A percentile compares a stretch with the other conserved stretches of the same genome.
Conservation (phyloP, 2,113 vertebrate genomes). For the Dasyornis broadbenti region DNA sequence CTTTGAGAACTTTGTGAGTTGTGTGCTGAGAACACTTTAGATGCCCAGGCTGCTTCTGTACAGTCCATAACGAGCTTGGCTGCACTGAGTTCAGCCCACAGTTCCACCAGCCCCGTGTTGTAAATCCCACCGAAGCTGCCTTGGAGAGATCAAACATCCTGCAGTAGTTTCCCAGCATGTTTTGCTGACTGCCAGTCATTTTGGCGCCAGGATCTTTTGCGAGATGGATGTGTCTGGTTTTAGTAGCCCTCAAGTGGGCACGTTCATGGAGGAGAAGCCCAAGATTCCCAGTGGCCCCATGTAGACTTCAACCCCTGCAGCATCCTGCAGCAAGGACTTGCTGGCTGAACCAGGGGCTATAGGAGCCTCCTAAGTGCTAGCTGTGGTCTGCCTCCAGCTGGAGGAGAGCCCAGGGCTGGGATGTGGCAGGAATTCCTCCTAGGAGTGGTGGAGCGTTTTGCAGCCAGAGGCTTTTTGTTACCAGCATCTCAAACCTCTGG, state of each 20-base stretch:
- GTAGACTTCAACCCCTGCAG: background rate
- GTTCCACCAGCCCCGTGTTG: background rate
- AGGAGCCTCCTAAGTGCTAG: background rate
- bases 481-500: background rate
- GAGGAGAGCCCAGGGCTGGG: background rate
- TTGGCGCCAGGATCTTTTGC: background rate
- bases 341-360: background rate
- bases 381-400: background rate
- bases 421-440: background rate
- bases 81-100: background rate
- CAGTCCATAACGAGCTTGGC: accelerated
- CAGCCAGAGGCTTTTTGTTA: background rate
- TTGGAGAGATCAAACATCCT: background rate
- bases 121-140: background rate
- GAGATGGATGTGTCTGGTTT: background rate
- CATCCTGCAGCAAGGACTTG: background rate
- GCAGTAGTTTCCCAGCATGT: background rate
- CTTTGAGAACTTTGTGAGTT: background rate
- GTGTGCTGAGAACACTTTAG: background rate
- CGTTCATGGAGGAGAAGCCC: background rate
- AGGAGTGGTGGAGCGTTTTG: background rate
- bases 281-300: accelerated
- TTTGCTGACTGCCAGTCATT: background rate
- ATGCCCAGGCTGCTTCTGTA: background rate
- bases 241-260: background rate